Conservation (phyloP, 1,140 invertebrate genomes). For the Saccostrea cuccullata region DNA sequence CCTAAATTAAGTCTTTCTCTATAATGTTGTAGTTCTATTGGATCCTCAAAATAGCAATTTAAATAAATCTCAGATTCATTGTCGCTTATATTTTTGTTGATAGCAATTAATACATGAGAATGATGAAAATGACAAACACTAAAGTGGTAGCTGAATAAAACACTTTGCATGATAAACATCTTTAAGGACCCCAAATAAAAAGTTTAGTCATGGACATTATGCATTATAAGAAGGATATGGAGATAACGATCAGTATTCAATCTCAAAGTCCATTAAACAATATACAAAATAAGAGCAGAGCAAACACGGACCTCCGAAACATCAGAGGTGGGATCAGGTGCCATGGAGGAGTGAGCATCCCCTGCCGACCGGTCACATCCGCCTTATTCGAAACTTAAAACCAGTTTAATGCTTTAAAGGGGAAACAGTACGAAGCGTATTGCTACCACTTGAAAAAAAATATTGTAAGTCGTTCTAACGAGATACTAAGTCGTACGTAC, state of each 20-base stretch:
- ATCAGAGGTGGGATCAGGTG: too few relatives aligned
- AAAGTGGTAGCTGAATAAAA: constrained; percentile 14
- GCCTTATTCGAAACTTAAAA: not conserved
- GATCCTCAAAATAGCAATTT: not conserved
- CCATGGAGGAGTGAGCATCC: too few relatives aligned
- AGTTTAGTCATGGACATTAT: constrained; percentile 17
- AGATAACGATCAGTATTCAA: too few relatives aligned
- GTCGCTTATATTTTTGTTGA: not conserved
- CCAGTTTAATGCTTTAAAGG: constrained; percentile 7
- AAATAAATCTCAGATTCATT: not conserved
- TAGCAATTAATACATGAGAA: not conserved
- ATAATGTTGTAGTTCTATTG: constrained; percentile 23
- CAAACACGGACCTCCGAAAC: too few relatives aligned
- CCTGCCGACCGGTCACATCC: too few relatives aligned
- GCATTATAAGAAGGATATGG: too few relatives aligned
- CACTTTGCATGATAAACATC: not conserved
- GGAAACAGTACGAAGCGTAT: not conserved
- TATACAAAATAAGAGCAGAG: too few relatives aligned
- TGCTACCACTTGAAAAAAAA: not conserved
- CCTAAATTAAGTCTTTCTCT: not conserved
- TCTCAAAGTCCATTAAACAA: too few relatives aligned
- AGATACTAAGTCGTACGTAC: too few relatives aligned
- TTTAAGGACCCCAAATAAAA: constrained; percentile 14
- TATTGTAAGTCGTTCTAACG: not conserved
- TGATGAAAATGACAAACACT: constrained; percentile 9